Base-by-base conservation (phyloP, 1,140 invertebrate species). In the Caligus rogercresseyi region DNA sequence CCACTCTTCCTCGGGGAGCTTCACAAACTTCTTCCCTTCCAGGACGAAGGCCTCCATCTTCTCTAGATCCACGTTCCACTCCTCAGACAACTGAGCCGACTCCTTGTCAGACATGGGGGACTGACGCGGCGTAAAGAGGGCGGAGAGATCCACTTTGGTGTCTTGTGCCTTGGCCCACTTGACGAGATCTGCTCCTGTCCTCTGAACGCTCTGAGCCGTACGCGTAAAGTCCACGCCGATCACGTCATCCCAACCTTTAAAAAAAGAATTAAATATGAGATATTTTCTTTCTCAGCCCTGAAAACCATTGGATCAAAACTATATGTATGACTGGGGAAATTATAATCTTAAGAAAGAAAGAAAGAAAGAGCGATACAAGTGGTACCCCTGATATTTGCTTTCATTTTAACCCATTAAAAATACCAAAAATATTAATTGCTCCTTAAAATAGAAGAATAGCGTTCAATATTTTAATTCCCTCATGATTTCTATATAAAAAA, bases 201-300 rank as follows among this genome's bases (percentile, higher is more conserved):
- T 83, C 24, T 85, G 85, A 0, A 99, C 94, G 1, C 93, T 97
- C 72, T 95, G 92, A 0, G 94, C 92, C 1, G 95, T 98, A 67
- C 95, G 80, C 13, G 96, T 99, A 72, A 96, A 98, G 77, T 99
- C 96, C 3, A 98, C 94, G 1, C 93, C 91, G 66, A 98, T 92
- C 0, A 98, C 91, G 77, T 99, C 94, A 73, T 98, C 95, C 95
- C 95, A 98, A 11, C 89, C 31, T 43, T 11, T n/a, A 43, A 43
- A n/a, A n/a, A n/a, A n/a, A n/a, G n/a, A n/a, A n/a, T n/a, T n/a
- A n/a, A n/a, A n/a, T n/a, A n/a, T n/a, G n/a, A n/a, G n/a, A n/a
- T n/a, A n/a, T n/a, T n/a, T n/a, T n/a, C n/a, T n/a, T n/a, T n/a
- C n/a, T n/a, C n/a, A n/a, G n/a, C n/a, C n/a, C n/a, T n/a, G n/a